Base-by-base conservation (phyloP, 2,888 invertebrate species). In the Pristionchus mayeri region DNA sequence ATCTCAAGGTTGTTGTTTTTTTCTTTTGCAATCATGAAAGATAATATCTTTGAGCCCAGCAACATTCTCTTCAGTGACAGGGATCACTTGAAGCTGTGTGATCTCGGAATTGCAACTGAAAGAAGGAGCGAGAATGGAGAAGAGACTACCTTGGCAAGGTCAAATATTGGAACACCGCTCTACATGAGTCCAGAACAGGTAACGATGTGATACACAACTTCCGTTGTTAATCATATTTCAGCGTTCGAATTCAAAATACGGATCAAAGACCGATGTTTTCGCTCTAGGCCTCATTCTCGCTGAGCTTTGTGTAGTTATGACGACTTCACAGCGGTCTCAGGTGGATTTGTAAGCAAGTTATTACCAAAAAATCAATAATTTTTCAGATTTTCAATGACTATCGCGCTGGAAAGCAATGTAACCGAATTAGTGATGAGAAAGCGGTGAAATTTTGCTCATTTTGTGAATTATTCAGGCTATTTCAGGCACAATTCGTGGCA, bases 101-200 rank as follows among this genome's bases (percentile, higher is more conserved):
- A 63, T 37, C 37, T 63, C 16, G 63, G 63, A 63, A 63, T 63
- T 6, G 63, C 34, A 16, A 34, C 63, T 7, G 16, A 63, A 34
- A 18, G 30, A 13, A 37, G 34, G 34, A 11, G 9, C 13, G 57
- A 57, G 4, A 34, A 63, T 63, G 9, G 21, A 63, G 3, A 24
- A 34, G 63, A 63, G 11, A 24, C 24, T n/a, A n/a, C 7, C 6
- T 16, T 3, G 34, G 34, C 30, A 21, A 30, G 37, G 3, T 18
- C 63, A 16, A 4, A 18, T 16, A 24, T 30, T 21, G 63, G 63
- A 34, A 34, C 63, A 16, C n/a, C 30, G 34, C 63, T 63, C 6
- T 63, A 63, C 63, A 30, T 34, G 63, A 63, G 63, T 34, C 63
- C 63, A 18, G 63, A 63, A 34, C 63, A 63, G 21, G 30, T 63